These are phyloP conservation scores for Parambassis ranga DNA, from an alignment of 2,797 vertebrate genomes.

Conservation along the genomic window DNA sequence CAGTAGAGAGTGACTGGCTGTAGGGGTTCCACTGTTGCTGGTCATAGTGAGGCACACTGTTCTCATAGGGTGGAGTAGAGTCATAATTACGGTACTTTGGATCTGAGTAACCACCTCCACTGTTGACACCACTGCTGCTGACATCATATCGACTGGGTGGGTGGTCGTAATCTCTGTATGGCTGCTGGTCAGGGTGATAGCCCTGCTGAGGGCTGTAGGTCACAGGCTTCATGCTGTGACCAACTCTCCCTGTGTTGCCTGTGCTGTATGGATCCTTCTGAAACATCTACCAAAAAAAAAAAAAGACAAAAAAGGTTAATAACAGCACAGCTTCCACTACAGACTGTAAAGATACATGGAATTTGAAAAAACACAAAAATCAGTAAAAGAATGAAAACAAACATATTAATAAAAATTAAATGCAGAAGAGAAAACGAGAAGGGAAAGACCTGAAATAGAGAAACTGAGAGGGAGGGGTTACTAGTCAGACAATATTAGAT, in stretches of 20 bases:
- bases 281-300: constrained; percentile 82
- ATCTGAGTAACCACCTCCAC: constrained; percentile 81
- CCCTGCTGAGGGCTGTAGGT: constrained; percentile 84
- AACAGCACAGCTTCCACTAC: not conserved
- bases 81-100: constrained; percentile 88
- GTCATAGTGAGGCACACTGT: constrained; percentile 86
- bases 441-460: constrained; percentile 85
- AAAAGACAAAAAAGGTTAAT: constrained; percentile 20
- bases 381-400: constrained; percentile 36
- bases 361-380: constrained; percentile 22
- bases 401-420: constrained; percentile 60
- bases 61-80: constrained; percentile 84
- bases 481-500: constrained; percentile 59
- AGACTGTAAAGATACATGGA: not conserved
- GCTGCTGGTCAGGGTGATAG: constrained; percentile 85
- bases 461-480: constrained; percentile 82
- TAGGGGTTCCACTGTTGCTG: constrained; percentile 90
- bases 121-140: constrained; percentile 54
- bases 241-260: constrained; percentile 82
- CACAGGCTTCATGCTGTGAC: constrained; percentile 83
- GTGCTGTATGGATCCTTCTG: constrained; percentile 87
- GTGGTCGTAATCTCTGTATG: constrained; percentile 90
- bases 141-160: constrained; percentile 86
- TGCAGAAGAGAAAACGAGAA: constrained; percentile 61
- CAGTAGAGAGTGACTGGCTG: constrained; percentile 78